Conservation (phyloP, 1,140 invertebrate genomes). For the Idris sp. region DNA sequence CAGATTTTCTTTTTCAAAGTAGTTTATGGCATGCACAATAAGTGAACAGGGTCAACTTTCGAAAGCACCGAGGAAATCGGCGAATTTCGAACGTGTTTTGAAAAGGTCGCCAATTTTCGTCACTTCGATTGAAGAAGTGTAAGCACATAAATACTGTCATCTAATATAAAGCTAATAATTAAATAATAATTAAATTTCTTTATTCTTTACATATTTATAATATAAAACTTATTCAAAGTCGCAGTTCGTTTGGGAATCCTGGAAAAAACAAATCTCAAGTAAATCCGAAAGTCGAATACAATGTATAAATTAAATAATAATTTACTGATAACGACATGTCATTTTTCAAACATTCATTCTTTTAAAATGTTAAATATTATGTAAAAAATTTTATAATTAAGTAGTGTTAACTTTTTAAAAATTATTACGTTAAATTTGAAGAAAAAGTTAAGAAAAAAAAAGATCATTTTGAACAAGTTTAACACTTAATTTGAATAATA, state of each 20-base stretch:
- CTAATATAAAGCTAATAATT: slow-evolving; percentile 55
- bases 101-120: slow-evolving; percentile 9
- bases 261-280: no score
- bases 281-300: no score
- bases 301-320: slow-evolving; percentile 50
- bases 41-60: slow-evolving; percentile 4
- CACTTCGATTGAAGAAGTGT: slow-evolving; percentile 20
- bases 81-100: not conserved
- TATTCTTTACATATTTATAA: slow-evolving; percentile 63
- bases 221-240: slow-evolving; percentile 46
- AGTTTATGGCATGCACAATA: slow-evolving; percentile 32
- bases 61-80: not conserved
- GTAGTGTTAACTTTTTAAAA: not conserved
- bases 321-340: slow-evolving; percentile 10
- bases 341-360: slow-evolving; percentile 31
- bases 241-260: slow-evolving; percentile 5
- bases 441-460: no score
- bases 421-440: not conserved
- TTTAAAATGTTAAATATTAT: not conserved
- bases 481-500: no score
- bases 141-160: slow-evolving; percentile 59
- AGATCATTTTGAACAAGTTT: no score
- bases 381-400: not conserved
- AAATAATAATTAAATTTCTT: slow-evolving; percentile 58
- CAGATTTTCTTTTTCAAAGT: slow-evolving; percentile 14